Evolutionary conservation across 2,113 vertebrate genomes (phyloP).

Genomic region (Leucopternis melanops): DNA sequence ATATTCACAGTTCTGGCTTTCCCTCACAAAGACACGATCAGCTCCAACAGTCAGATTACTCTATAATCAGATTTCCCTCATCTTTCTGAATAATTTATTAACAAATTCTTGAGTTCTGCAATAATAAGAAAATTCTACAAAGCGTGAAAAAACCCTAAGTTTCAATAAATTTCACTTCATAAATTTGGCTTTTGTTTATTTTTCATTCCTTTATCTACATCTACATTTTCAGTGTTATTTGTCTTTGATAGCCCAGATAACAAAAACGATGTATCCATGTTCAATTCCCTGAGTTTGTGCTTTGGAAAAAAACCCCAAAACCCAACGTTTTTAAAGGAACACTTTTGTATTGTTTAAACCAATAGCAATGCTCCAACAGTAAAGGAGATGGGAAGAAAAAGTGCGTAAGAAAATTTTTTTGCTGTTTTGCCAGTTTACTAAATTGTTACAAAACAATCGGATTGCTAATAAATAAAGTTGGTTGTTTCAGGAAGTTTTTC

Average conservation of each 20-base stretch:
- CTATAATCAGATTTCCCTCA: neutral
- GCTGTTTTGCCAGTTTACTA: neutral
- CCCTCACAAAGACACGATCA: neutral
- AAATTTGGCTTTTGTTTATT: neutral
- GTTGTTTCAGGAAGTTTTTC: neutral
- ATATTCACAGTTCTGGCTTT: neutral
- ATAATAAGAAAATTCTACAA: neutral
- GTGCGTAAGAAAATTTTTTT: neutral
- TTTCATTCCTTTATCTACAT: neutral
- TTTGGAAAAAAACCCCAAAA: neutral
- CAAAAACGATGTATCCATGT: neutral
- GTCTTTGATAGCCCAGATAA: neutral
- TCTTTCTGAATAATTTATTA: neutral
- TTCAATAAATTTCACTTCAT: neutral
- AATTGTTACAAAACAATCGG: neutral
- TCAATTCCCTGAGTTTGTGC: neutral
- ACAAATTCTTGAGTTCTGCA: neutral
- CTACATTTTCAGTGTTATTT: neutral
- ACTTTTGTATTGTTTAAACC: neutral
- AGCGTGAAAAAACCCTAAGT: neutral
- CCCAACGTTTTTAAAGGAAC: neutral
- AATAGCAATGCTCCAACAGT: neutral
- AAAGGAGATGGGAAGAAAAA: neutral
- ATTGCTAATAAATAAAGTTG: neutral
- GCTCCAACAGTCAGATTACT: neutral